phyloP scores from a whole-genome alignment of 1,140 invertebrate genomes.

The Pararge aegeria region DNA sequence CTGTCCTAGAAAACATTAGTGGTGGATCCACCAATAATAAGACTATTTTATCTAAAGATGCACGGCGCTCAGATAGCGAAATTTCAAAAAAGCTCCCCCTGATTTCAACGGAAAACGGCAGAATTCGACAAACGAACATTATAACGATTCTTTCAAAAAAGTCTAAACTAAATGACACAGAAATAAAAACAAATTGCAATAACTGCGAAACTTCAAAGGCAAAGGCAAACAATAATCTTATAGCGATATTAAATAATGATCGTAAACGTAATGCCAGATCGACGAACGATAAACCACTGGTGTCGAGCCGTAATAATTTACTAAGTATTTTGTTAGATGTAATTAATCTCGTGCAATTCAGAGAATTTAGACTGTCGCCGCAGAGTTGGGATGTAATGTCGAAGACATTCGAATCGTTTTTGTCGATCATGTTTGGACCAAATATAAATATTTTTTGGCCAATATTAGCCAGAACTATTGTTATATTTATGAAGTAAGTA shows the following conservation, averaged over 20 bases:
- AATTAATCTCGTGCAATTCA: neutral
- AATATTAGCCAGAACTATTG: conserved; percentile 6
- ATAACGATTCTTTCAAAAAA: neutral
- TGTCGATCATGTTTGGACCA: conserved; percentile 21
- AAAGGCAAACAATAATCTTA: neutral
- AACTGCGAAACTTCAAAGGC: neutral
- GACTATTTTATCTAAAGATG: neutral
- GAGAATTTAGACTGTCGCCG: neutral
- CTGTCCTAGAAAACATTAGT: neutral
- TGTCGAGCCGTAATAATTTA: neutral
- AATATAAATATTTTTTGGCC: conserved; percentile 13
- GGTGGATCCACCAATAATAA: neutral
- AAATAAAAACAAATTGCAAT: neutral
- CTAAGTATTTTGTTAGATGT: neutral
- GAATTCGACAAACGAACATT: neutral
- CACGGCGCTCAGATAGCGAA: neutral
- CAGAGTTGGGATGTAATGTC: neutral
- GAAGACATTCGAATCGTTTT: conserved; percentile 1
- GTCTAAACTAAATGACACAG: neutral
- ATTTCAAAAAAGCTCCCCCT: neutral
- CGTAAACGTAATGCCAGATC: neutral
- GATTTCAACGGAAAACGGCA: neutral
- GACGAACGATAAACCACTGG: neutral
- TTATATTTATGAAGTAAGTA: conserved; percentile 15
- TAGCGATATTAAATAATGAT: neutral